Conservation (phyloP, 2,113 vertebrate species). For the Tragelaphus imberbis region DNA sequence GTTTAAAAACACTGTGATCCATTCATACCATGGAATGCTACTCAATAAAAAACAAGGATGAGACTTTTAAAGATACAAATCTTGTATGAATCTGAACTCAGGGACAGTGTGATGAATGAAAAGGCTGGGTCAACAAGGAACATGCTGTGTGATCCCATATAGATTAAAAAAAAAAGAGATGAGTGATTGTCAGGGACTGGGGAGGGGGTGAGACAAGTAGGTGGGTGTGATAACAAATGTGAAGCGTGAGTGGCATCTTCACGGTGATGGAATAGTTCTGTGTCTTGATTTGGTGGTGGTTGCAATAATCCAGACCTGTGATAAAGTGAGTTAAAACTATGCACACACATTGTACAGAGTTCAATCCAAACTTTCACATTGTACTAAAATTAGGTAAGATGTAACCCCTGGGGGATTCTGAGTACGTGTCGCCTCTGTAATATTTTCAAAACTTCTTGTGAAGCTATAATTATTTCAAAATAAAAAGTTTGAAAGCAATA, state of each 20-base stretch:
- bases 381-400: not conserved
- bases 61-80: not conserved
- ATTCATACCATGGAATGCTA: too few relatives aligned
- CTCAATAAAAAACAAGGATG: not conserved
- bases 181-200: not conserved
- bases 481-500: not conserved
- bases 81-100: not conserved
- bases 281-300: not conserved
- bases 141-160: not conserved
- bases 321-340: not conserved
- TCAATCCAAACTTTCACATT: not conserved
- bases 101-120: not conserved
- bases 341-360: not conserved
- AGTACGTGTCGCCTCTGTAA: not conserved
- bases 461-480: not conserved
- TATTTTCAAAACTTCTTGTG: not conserved
- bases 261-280: rapidly evolving
- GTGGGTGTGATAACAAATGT: rapidly evolving
- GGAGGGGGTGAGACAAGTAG: not conserved
- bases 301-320: too few relatives aligned
- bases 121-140: not conserved
- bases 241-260: rapidly evolving
- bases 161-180: too few relatives aligned
- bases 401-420: not conserved
- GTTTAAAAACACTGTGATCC: too few relatives aligned